phyloP scores from a whole-genome alignment of 2,113 vertebrate species.

The Apus apus region DNA sequence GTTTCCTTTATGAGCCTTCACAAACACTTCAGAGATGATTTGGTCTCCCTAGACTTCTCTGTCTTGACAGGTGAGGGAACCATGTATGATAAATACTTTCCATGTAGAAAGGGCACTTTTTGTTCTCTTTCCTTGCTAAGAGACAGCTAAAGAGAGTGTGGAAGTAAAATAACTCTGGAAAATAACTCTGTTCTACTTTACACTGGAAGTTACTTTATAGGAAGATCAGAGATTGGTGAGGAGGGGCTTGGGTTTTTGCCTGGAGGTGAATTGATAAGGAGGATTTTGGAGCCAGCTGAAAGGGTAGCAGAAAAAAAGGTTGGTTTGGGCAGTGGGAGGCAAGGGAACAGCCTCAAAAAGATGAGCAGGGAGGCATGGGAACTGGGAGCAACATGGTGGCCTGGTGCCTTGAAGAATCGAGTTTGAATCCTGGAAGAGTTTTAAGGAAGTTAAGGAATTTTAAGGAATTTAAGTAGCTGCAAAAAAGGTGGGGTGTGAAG shows the following conservation, averaged over 20 bases:
- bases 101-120: accelerated
- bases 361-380: not conserved
- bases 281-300: not conserved
- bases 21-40: not conserved
- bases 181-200: not conserved
- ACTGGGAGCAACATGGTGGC: not conserved
- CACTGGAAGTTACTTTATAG: not conserved
- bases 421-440: not conserved
- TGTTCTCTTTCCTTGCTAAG: not conserved
- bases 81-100: not conserved
- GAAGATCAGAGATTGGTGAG: not conserved
- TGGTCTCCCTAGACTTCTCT: not conserved
- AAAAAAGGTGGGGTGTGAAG: not conserved
- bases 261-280: not conserved
- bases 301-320: not conserved
- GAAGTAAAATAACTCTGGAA: not conserved
- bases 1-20: not conserved
- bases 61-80: not conserved
- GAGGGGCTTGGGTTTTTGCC: not conserved
- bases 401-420: not conserved
- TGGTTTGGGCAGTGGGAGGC: not conserved
- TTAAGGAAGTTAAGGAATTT: too few species aligned
- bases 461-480: not conserved
- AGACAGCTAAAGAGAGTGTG: not conserved
- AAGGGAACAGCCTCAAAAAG: not conserved